phyloP scores from a whole-genome alignment of 2,113 vertebrate genomes.

The Malurus alboscapulatus region DNA sequence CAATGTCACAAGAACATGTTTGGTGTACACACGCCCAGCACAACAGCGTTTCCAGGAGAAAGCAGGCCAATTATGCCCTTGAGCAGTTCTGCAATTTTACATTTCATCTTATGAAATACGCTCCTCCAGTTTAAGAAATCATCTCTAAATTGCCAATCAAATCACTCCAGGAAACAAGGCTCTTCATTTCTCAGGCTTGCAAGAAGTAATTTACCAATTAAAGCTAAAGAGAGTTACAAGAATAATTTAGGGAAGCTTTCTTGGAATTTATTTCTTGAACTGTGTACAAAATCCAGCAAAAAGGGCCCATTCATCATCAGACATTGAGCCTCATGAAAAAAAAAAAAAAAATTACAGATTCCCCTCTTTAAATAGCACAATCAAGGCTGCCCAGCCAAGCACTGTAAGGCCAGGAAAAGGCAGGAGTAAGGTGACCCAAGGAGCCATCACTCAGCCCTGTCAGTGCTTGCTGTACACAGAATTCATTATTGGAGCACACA shows the following conservation, averaged over 20 bases:
- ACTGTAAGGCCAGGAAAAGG: neutral
- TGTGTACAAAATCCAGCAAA: neutral
- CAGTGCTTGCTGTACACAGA: neutral
- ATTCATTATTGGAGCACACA: neutral
- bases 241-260: neutral
- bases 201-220: slow-evolving; percentile 50
- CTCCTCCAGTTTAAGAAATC: slow-evolving; percentile 35
- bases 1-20: neutral
- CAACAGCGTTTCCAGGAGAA: neutral
- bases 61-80: slow-evolving; percentile 23
- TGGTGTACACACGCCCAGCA: neutral
- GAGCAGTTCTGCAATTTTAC: slow-evolving; percentile 31
- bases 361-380: neutral
- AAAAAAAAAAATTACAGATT: neutral
- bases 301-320: neutral
- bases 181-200: slow-evolving; percentile 2
- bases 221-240: neutral
- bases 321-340: neutral
- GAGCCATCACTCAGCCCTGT: neutral
- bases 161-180: slow-evolving; percentile 26
- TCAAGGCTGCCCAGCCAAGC: neutral
- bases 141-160: slow-evolving; percentile 46
- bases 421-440: neutral
- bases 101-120: slow-evolving; percentile 26
- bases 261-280: neutral